Evolutionary conservation across 2,113 vertebrate species (phyloP).

Genomic region (Himantopus leucocephalus): DNA sequence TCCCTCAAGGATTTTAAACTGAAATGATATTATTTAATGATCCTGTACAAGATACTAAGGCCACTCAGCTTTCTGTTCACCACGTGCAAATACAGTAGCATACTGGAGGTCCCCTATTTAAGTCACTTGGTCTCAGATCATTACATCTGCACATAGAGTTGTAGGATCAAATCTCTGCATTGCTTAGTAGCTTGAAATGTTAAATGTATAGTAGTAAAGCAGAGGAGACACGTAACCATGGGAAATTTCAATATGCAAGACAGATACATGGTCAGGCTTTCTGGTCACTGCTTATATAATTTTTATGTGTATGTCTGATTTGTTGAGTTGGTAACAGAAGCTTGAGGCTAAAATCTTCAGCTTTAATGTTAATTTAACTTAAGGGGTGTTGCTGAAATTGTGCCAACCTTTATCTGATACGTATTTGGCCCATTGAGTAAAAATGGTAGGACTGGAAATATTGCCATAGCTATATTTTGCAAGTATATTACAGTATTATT

Average conservation of each 20-base stretch:
- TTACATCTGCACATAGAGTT: background rate
- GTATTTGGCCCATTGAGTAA: background rate
- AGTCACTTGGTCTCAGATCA: background rate
- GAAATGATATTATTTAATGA: background rate
- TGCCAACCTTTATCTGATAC: background rate
- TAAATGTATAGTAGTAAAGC: background rate
- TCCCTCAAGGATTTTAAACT: background rate
- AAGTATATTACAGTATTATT: background rate
- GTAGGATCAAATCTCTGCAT: background rate
- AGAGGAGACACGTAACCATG: background rate
- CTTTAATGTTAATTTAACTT: background rate
- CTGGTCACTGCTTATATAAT: background rate
- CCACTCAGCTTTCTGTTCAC: background rate
- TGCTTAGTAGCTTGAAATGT: background rate
- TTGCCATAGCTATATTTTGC: background rate
- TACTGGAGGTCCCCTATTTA: background rate
- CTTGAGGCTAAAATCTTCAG: background rate
- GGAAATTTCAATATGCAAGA: background rate
- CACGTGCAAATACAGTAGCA: background rate
- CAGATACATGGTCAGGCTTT: background rate
- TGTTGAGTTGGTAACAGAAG: background rate
- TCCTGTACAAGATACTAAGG: background rate
- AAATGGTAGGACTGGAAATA: background rate
- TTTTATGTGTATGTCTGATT: background rate
- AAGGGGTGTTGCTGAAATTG: background rate